A percentile compares a stretch with the other conserved stretches of the same genome.
Evolutionary conservation across 1,140 invertebrate genomes (phyloP).

Genomic region (Mya arenaria): DNA sequence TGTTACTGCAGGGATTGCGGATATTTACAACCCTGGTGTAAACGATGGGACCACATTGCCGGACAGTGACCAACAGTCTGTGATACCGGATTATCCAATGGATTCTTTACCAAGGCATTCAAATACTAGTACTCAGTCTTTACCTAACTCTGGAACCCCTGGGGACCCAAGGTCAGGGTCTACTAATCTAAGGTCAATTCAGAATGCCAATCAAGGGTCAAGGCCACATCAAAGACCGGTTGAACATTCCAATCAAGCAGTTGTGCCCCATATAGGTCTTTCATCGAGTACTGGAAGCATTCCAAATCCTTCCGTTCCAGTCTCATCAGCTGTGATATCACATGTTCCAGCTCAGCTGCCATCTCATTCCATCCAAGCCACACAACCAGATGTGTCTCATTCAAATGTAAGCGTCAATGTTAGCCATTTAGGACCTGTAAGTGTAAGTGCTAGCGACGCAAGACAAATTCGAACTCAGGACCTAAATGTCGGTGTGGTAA

Average conservation of each 20-base stretch:
- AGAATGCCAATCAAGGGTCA: background rate
- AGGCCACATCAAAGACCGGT: background rate
- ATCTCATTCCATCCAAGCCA: slow-evolving; percentile 11
- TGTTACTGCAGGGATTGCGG: slow-evolving; percentile 40
- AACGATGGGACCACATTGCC: background rate
- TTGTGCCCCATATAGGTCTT: slow-evolving; percentile 28
- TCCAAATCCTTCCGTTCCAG: background rate
- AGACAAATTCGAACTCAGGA: slow-evolving; percentile 64
- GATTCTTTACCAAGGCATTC: slow-evolving; percentile 47
- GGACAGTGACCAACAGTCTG: background rate
- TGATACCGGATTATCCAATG: slow-evolving; percentile 48
- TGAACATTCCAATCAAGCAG: slow-evolving; percentile 8
- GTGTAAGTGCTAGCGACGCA: background rate
- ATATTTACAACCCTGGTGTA: slow-evolving; percentile 35
- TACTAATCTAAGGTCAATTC: slow-evolving; percentile 4
- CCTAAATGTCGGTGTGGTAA: slow-evolving; percentile 61
- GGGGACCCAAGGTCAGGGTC: background rate
- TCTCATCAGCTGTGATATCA: background rate
- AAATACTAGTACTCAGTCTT: slow-evolving; percentile 35
- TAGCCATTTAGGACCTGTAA: background rate
- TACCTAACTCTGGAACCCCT: slow-evolving; percentile 2
- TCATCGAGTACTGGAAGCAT: slow-evolving; percentile 36
- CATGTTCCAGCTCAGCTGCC: background rate
- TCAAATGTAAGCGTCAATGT: slow-evolving; percentile 43
- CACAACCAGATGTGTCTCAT: slow-evolving; percentile 35